phyloP scores from a whole-genome alignment of 2,113 vertebrate species.

The Sebastes schlegelii region DNA sequence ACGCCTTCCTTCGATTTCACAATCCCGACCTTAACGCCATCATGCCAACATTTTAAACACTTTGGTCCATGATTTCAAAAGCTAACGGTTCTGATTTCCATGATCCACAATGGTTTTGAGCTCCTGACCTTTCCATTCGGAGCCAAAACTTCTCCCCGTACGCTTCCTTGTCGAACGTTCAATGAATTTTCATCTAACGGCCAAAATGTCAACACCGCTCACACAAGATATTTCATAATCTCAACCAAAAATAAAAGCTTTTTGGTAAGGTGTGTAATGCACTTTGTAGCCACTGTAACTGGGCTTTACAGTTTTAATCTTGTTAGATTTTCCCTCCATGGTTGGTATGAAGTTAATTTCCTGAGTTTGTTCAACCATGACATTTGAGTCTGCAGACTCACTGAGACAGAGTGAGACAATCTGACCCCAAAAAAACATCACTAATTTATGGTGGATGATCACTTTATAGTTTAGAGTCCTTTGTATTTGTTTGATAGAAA shows the following conservation, averaged over 20 bases:
- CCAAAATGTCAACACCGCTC: neutral
- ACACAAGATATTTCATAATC: neutral
- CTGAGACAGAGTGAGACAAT: neutral
- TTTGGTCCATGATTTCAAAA: neutral
- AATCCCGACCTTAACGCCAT: neutral
- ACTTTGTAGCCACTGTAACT: neutral
- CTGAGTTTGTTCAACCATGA: slow-evolving; percentile 1
- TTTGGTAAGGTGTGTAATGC: neutral
- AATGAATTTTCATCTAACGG: too few relatives aligned
- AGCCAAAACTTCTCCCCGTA: too few relatives aligned
- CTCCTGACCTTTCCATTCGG: neutral
- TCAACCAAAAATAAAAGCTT: neutral
- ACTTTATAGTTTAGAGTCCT: neutral
- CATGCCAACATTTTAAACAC: neutral
- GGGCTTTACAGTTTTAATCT: neutral
- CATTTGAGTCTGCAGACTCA: neutral
- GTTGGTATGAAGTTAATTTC: neutral
- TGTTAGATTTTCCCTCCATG: neutral
- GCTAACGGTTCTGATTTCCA: neutral
- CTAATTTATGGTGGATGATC: slow-evolving; percentile 1
- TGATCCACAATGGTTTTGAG: neutral
- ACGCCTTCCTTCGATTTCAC: too few relatives aligned
- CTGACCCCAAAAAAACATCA: neutral
- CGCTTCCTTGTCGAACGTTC: too few relatives aligned
- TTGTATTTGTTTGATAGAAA: slow-evolving; percentile 7